These are phyloP conservation scores for Tenualosa thibaudeaui DNA, from an alignment of 2,797 vertebrate genomes.

Conservation along the genomic window DNA sequence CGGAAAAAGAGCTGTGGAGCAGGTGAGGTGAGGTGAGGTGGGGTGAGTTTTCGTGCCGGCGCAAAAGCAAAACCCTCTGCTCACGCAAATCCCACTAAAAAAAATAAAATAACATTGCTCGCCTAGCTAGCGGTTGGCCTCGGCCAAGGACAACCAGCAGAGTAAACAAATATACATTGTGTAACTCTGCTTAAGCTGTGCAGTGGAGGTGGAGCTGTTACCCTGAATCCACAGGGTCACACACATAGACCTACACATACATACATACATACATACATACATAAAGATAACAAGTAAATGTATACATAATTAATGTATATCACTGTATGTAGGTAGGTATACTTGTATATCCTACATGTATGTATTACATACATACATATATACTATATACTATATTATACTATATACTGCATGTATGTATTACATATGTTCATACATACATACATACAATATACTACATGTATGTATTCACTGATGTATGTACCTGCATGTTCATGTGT, in stretches of 20 bases:
- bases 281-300: background rate
- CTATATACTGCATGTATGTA: background rate
- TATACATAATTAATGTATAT: no score
- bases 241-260: background rate
- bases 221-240: background rate
- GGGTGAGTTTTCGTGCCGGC: background rate
- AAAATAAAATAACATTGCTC: conserved; percentile 47
- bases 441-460: background rate
- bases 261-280: background rate
- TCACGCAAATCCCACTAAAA: conserved; percentile 46
- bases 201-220: background rate
- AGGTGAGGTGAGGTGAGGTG: background rate
- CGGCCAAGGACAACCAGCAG: conserved; percentile 55
- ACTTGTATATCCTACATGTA: background rate
- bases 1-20: background rate
- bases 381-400: background rate
- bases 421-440: background rate
- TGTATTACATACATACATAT: background rate
- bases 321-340: no score
- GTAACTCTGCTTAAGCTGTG: conserved; percentile 53
- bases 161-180: conserved; percentile 57
- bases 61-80: background rate
- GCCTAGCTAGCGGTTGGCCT: conserved; percentile 42
- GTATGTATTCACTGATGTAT: background rate
- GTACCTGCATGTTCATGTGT: background rate